Conservation (phyloP, 2,113 vertebrate species). For the Gobio gobio region DNA sequence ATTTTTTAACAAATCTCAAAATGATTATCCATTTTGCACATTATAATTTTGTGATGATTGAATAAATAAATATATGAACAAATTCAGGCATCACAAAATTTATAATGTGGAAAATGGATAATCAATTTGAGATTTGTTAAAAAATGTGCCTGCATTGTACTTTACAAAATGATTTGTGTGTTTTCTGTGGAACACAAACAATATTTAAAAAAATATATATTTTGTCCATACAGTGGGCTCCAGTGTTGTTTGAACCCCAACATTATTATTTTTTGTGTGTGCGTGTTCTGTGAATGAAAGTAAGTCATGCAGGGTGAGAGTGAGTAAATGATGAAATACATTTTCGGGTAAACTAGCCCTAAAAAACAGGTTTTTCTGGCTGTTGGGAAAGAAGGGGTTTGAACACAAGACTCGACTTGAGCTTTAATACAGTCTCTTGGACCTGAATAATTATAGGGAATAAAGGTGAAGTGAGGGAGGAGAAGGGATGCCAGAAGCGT, state of each 20-base stretch:
- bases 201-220: neutral
- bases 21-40: too few species aligned
- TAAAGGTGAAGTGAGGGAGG: neutral
- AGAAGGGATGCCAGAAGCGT: conserved; percentile 11
- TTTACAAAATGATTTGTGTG: neutral
- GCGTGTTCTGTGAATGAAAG: neutral
- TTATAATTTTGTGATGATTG: too few species aligned
- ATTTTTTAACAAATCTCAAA: too few species aligned
- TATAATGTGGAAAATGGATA: too few species aligned
- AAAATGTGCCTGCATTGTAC: too few species aligned
- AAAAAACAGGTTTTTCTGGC: neutral
- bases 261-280: neutral
- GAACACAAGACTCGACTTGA: neutral
- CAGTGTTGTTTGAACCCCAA: neutral
- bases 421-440: neutral
- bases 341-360: neutral
- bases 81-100: too few species aligned
- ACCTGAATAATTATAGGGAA: conserved; percentile 16
- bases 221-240: neutral
- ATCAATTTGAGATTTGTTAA: too few species aligned
- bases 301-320: neutral
- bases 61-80: too few species aligned
- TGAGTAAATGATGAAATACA: neutral
- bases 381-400: neutral
- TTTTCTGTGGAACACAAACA: neutral